A percentile compares a stretch with the other conserved stretches of the same genome.
Conservation (phyloP, 1,140 invertebrate species). For the Sinella curviseta region DNA sequence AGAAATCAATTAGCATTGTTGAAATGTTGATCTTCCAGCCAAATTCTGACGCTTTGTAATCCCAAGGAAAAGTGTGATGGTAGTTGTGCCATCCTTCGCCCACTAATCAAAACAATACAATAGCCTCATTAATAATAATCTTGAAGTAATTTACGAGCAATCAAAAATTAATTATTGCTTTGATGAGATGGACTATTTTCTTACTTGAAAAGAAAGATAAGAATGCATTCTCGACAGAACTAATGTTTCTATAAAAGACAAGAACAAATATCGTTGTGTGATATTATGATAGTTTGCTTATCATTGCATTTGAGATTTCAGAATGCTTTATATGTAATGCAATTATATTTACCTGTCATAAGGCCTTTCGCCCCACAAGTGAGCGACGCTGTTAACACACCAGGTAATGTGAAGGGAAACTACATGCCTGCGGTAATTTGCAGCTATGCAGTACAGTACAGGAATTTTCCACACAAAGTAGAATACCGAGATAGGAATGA, state of each 20-base stretch:
- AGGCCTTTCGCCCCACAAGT: background rate
- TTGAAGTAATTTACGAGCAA: background rate
- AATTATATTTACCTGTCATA: background rate
- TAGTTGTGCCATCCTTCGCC: constrained; percentile 66
- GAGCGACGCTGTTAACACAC: constrained; percentile 9
- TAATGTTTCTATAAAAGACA: background rate
- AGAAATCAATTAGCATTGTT: constrained; percentile 77
- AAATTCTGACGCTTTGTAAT: constrained; percentile 68
- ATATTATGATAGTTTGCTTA: background rate
- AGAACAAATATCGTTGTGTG: background rate
- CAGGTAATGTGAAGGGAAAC: background rate
- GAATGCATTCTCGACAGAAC: background rate
- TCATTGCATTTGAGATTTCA: background rate
- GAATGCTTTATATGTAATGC: background rate
- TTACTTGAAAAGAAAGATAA: background rate
- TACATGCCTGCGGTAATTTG: background rate
- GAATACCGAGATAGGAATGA: background rate
- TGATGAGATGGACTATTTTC: no score
- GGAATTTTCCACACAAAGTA: background rate
- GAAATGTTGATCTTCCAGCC: constrained; percentile 70
- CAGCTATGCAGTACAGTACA: background rate
- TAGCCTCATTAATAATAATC: background rate
- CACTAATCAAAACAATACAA: constrained; percentile 45
- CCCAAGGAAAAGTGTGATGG: constrained; percentile 76
- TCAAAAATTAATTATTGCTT: no score